Base-by-base conservation (phyloP, 2,888 invertebrate genomes). In the Chesias legatella region DNA sequence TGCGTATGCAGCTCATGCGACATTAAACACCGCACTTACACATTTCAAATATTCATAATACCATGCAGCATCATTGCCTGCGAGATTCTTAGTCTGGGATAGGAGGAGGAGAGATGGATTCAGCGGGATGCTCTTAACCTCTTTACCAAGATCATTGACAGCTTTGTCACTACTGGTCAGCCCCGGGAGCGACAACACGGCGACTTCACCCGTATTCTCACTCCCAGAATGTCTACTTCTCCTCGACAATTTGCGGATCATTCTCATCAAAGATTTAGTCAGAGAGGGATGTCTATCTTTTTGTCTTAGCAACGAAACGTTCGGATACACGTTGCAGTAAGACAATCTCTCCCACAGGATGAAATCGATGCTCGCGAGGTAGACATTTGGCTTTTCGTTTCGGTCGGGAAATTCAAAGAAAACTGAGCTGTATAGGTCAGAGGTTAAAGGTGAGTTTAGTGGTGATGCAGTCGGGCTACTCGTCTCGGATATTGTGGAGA, bases 291-390 rank as follows among this genome's bases (percentile, higher is more conserved):
- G 63, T 39, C 74, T 72, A 8, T 10, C 23, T 32, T 66, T 70
- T 4, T 73, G 67, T 33, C 66, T 70, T 1, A 79, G 43, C 8
- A 85, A 43, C 0, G 78, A 77, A 1, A 85, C 74, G 38, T 80
- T 82, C 0, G 85, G 86, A 44, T 74, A 78, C 0, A 85, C 67
- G 10, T 70, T 62, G 28, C 65, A 62, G 33, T 71, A 72, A 0
- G 81, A 70, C 6, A 85, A 50, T 17, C 77, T 66, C 39, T 88
- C 86, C 88, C 88, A 88, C 6, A 88, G 57, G 47, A 88, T 86
- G 7, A 88, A 71, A 40, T 88, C 80, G 44, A 86, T 71, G 41
- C 79, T 82, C 0, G 78, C 71, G 20, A 86, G 55, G 22, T 60
- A 68, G 0, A 66, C 58, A 32, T 79, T 65, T 0, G 72, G 61